Conservation (phyloP, 2,888 invertebrate genomes). For the Nemoura dubitans region DNA sequence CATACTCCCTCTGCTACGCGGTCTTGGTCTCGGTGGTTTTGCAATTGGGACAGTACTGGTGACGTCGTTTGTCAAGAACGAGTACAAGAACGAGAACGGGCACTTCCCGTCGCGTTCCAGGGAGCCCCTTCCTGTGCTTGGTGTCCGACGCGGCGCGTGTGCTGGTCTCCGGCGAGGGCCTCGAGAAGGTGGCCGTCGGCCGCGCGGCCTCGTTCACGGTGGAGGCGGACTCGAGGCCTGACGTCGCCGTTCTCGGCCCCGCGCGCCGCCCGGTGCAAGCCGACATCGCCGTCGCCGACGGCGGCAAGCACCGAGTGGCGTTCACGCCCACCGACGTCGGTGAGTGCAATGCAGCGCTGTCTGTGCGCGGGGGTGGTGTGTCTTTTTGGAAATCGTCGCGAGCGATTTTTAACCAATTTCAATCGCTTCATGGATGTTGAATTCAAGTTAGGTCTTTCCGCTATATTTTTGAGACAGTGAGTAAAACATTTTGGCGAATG, state of each 20-base stretch:
- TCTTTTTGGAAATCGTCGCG: neutral
- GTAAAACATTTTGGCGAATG: too few relatives aligned
- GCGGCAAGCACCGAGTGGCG: constrained; percentile 58
- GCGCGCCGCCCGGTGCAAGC: constrained; percentile 76
- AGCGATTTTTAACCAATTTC: too few relatives aligned
- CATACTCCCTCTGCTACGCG: too few relatives aligned
- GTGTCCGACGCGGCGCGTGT: constrained; percentile 86
- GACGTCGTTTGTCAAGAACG: too few relatives aligned
- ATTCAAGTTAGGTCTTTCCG: too few relatives aligned
- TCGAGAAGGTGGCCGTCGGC: constrained; percentile 86
- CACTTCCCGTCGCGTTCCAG: too few relatives aligned
- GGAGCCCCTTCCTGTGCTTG: constrained; percentile 83
- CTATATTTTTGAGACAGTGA: too few relatives aligned
- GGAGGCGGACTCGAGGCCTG: constrained; percentile 81
- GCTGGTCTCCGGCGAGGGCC: constrained; percentile 79
- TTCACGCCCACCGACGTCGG: constrained; percentile 92
- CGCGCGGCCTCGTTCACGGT: constrained; percentile 85
- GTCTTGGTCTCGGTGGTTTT: too few relatives aligned
- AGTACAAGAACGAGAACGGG: too few relatives aligned
- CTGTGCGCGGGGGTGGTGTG: too few relatives aligned
- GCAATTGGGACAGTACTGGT: too few relatives aligned
- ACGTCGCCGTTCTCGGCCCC: constrained; percentile 82
- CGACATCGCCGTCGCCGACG: constrained; percentile 59
- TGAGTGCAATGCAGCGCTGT: constrained; percentile 55
- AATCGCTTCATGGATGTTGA: too few relatives aligned